These are phyloP conservation scores for Caenorhabditis brenneri DNA, from an alignment of 1,140 invertebrate species.

Conservation along the genomic window DNA sequence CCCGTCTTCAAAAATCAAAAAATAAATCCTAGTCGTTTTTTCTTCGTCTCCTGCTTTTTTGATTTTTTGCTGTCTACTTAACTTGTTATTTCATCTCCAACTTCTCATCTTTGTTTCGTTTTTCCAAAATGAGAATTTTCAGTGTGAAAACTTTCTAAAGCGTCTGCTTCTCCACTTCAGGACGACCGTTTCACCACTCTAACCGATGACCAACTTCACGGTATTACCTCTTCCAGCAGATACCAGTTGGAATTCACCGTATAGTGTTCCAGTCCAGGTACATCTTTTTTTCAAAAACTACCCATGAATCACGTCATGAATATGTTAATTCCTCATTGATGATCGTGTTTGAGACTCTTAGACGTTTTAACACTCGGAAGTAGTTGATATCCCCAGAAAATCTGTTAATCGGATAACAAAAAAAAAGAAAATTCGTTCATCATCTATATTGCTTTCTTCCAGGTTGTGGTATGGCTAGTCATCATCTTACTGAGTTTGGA, in stretches of 20 bases:
- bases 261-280: slow-evolving; percentile 36
- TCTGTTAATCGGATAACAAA: slow-evolving; percentile 16
- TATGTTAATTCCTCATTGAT: neutral
- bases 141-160: neutral
- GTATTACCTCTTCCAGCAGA: slow-evolving; percentile 1
- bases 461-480: slow-evolving; percentile 86
- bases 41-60: neutral
- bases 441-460: slow-evolving; percentile 38
- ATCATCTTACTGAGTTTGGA: slow-evolving; percentile 86
- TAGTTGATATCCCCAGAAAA: neutral
- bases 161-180: neutral
- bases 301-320: neutral
- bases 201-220: slow-evolving; percentile 1
- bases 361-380: neutral
- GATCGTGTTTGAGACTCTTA: neutral
- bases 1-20: neutral
- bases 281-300: neutral
- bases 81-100: neutral
- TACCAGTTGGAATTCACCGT: slow-evolving; percentile 49
- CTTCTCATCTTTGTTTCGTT: neutral
- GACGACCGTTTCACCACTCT: neutral
- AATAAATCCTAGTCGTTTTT: neutral
- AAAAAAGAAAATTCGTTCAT: neutral
- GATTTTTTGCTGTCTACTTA: neutral
- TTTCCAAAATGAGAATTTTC: neutral